Conservation (phyloP, 2,113 vertebrate genomes). For the Trichechus manatus region DNA sequence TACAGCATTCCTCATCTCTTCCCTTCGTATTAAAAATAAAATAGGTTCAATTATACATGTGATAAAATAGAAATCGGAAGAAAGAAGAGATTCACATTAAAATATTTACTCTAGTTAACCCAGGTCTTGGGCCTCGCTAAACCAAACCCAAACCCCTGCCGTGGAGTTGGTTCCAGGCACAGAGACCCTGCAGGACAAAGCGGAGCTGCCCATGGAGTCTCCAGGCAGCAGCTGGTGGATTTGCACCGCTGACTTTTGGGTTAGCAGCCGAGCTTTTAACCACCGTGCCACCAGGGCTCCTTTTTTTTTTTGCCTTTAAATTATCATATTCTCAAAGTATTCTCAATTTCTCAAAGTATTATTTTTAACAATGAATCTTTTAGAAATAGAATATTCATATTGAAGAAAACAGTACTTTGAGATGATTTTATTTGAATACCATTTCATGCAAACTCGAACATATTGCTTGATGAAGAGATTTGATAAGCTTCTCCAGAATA, state of each 20-base stretch:
- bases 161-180: too few species aligned
- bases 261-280: too few species aligned
- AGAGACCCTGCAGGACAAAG: too few species aligned
- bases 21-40: conserved; percentile 12
- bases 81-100: background rate
- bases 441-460: conserved; percentile 3
- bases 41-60: background rate
- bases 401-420: conserved; percentile 2
- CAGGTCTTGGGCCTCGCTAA: background rate
- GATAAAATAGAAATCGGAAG: background rate
- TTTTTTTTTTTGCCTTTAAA: background rate
- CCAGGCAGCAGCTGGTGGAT: too few species aligned
- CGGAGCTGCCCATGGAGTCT: too few species aligned
- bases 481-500: background rate
- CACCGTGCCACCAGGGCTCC: too few species aligned
- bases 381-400: background rate
- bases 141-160: too few species aligned
- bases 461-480: background rate
- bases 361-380: background rate
- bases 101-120: conserved; percentile 2
- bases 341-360: background rate
- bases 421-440: background rate
- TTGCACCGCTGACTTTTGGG: too few species aligned
- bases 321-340: conserved; percentile 6
- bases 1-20: background rate